Percentiles rank a stretch among this genome's conserved stretches.
Evolutionary conservation across 1,140 invertebrate genomes (phyloP).

Genomic region (Andricus grossulariae): DNA sequence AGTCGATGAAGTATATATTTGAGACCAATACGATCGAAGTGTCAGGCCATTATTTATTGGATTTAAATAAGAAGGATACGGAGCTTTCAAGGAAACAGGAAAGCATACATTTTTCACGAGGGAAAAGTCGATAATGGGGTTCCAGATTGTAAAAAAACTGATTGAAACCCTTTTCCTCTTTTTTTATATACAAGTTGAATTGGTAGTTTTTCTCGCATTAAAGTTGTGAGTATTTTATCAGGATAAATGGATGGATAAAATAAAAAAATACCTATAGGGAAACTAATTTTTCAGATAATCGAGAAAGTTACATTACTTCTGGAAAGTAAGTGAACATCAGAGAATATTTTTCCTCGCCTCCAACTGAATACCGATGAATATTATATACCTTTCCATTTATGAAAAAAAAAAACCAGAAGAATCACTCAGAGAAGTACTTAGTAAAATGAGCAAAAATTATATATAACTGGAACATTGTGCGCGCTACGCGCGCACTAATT

Average conservation of each 20-base stretch:
- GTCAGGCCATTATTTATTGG: no score
- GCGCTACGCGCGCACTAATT: no score
- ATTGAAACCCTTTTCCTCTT: neutral
- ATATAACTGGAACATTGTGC: no score
- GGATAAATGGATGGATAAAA: neutral
- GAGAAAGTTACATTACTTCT: neutral
- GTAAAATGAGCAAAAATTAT: no score
- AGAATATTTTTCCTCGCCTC: neutral
- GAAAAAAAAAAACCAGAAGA: no score
- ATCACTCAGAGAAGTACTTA: no score
- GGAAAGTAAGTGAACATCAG: no score
- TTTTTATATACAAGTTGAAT: neutral
- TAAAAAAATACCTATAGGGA: neutral
- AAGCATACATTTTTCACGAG: neutral
- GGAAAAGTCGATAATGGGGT: neutral
- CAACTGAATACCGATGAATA: no score
- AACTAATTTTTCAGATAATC: neutral
- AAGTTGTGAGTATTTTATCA: neutral
- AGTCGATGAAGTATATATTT: no score
- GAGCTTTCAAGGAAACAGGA: neutral
- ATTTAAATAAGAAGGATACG: neutral
- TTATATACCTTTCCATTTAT: no score
- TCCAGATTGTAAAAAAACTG: neutral
- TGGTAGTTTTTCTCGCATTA: slow-evolving; percentile 5
- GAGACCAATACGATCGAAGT: no score